These are phyloP conservation scores for Stigmatopora argus DNA, from an alignment of 2,113 vertebrate genomes.

Conservation along the genomic window DNA sequence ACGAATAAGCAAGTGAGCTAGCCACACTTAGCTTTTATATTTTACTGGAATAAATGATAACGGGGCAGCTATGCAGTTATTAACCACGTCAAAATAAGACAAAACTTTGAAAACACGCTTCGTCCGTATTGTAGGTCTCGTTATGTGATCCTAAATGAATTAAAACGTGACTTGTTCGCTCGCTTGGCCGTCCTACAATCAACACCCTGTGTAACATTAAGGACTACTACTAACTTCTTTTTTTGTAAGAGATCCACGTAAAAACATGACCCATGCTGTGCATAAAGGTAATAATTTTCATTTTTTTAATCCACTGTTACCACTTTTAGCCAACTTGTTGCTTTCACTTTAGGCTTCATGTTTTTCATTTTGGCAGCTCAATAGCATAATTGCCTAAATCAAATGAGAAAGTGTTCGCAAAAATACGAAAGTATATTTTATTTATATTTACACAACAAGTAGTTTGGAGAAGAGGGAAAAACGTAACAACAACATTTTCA, in stretches of 20 bases:
- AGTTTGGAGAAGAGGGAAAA: no score
- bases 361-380: neutral
- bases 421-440: no score
- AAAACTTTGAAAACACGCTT: neutral
- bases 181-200: slow-evolving; percentile 16
- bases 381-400: no score
- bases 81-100: rapidly evolving
- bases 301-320: neutral
- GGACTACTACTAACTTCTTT: neutral
- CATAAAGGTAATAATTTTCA: slow-evolving; percentile 29
- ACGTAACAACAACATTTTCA: no score
- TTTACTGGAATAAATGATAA: neutral
- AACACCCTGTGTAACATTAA: neutral
- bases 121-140: neutral
- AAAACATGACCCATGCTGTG: neutral
- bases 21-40: slow-evolving; percentile 9
- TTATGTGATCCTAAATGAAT: slow-evolving; percentile 5
- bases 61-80: rapidly evolving
- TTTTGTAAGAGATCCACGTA: neutral
- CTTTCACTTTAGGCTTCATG: neutral
- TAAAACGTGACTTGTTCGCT: slow-evolving; percentile 7
- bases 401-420: no score
- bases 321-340: neutral
- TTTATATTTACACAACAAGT: no score
- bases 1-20: slow-evolving; percentile 6